phyloP scores from a whole-genome alignment of 2,797 vertebrate species.

The Adrianichthys oophorus region DNA sequence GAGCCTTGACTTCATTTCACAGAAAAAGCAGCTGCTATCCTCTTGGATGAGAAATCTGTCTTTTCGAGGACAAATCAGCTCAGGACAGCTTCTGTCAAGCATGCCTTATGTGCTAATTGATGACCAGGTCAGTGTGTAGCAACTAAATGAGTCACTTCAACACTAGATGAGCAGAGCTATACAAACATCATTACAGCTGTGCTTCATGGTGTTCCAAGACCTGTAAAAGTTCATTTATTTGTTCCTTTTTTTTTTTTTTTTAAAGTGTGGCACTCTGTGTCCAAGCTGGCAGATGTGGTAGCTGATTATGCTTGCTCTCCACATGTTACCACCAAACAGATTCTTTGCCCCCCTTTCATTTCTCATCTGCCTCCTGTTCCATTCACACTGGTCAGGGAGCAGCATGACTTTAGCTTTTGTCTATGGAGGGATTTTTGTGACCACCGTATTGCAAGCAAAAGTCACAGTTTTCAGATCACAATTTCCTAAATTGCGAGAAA shows the following conservation, averaged over 20 bases:
- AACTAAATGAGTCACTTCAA: slow-evolving; percentile 38
- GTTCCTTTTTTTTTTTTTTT: slow-evolving; percentile 52
- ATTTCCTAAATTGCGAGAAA: no score
- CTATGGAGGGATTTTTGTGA: no score
- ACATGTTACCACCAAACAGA: slow-evolving; percentile 65
- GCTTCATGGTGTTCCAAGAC: slow-evolving; percentile 39
- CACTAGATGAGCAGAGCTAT: slow-evolving; percentile 16
- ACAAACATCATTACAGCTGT: slow-evolving; percentile 23
- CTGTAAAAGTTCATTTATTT: slow-evolving; percentile 56
- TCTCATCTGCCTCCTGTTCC: slow-evolving; percentile 35
- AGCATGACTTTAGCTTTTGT: slow-evolving; percentile 49
- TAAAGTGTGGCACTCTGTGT: slow-evolving; percentile 69
- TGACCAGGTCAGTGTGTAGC: slow-evolving; percentile 31
- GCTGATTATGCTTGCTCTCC: slow-evolving; percentile 70
- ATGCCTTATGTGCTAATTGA: slow-evolving; percentile 45
- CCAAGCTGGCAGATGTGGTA: slow-evolving; percentile 70
- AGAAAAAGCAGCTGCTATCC: slow-evolving; percentile 28
- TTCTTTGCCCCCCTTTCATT: slow-evolving; percentile 23
- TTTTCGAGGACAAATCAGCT: slow-evolving; percentile 44
- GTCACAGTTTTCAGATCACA: no score
- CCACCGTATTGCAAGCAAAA: no score
- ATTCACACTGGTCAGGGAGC: slow-evolving; percentile 52
- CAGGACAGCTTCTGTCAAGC: slow-evolving; percentile 24
- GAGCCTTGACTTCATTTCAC: slow-evolving; percentile 22
- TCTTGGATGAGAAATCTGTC: slow-evolving; percentile 32